phyloP scores from a whole-genome alignment of 2,797 vertebrate species.

The Amblyraja radiata region DNA sequence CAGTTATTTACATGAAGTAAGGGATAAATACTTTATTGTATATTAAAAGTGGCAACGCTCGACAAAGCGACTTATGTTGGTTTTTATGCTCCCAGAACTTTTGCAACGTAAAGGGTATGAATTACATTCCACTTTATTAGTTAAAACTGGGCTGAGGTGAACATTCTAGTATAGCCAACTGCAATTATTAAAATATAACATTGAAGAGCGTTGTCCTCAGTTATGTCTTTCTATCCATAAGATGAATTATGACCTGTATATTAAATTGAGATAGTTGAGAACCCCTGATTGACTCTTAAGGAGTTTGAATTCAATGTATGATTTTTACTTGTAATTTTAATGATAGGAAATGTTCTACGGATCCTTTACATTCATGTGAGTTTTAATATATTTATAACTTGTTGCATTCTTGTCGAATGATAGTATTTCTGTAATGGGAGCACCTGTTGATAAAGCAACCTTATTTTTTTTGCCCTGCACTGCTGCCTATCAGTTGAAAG shows the following conservation, averaged over 20 bases:
- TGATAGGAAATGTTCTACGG: conserved; percentile 33
- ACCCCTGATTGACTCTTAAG: neutral
- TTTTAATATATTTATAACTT: conserved; percentile 39
- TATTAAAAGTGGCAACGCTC: conserved; percentile 27
- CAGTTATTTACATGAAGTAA: conserved; percentile 27
- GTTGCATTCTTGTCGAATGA: conserved; percentile 33
- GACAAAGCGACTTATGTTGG: neutral
- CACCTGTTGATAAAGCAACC: conserved; percentile 37
- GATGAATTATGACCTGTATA: conserved; percentile 34
- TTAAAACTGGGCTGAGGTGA: neutral
- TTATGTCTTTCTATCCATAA: conserved; percentile 31
- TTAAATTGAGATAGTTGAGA: conserved; percentile 17
- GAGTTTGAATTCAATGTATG: conserved; percentile 25
- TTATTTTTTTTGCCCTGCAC: conserved; percentile 34
- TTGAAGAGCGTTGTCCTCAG: neutral
- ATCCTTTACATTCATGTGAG: conserved; percentile 35
- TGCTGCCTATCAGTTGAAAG: conserved; percentile 36
- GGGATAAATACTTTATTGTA: conserved; percentile 34
- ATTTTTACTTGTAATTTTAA: conserved; percentile 34
- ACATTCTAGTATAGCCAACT: neutral
- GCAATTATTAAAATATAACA: conserved; percentile 25
- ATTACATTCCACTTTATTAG: conserved; percentile 19
- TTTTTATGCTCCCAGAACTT: conserved; percentile 15
- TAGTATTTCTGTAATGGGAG: conserved; percentile 35
- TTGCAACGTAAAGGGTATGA: neutral